phyloP scores from a whole-genome alignment of 1,140 invertebrate species.

The Nasonia vitripennis region DNA sequence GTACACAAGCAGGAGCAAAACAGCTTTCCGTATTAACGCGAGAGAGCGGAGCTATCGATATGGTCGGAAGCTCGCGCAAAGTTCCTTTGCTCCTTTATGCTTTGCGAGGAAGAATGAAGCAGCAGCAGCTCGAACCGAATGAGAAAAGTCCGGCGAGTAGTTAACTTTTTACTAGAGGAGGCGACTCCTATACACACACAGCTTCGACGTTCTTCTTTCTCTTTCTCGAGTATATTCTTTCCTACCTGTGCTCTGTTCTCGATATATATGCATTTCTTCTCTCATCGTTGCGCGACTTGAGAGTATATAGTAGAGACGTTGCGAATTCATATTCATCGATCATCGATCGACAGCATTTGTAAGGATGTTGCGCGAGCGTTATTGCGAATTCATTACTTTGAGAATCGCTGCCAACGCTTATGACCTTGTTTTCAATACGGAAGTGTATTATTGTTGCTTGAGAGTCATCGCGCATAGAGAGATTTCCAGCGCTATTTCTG shows the following conservation, averaged over 20 bases:
- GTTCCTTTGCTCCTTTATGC: background rate
- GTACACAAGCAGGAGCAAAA: background rate
- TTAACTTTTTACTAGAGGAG: constrained; percentile 42
- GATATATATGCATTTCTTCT: background rate
- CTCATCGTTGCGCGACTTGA: too few species aligned
- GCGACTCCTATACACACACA: background rate
- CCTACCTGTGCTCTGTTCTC: background rate
- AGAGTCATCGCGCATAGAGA: too few species aligned
- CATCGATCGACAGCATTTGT: too few species aligned
- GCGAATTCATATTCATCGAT: too few species aligned
- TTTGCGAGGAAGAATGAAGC: background rate
- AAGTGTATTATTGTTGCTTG: too few species aligned
- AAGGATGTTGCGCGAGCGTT: too few species aligned
- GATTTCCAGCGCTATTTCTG: too few species aligned
- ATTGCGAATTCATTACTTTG: too few species aligned
- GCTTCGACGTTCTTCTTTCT: constrained; percentile 4
- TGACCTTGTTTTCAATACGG: too few species aligned
- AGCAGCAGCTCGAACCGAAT: constrained; percentile 13
- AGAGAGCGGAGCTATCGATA: constrained; percentile 6
- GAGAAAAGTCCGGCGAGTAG: constrained; percentile 40
- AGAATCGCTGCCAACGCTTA: too few species aligned
- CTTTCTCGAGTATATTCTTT: background rate
- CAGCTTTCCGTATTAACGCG: constrained; percentile 11
- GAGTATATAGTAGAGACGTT: too few species aligned
- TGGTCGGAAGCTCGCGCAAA: background rate